phyloP scores from a whole-genome alignment of 2,113 vertebrate species.

The Petaurus breviceps region DNA sequence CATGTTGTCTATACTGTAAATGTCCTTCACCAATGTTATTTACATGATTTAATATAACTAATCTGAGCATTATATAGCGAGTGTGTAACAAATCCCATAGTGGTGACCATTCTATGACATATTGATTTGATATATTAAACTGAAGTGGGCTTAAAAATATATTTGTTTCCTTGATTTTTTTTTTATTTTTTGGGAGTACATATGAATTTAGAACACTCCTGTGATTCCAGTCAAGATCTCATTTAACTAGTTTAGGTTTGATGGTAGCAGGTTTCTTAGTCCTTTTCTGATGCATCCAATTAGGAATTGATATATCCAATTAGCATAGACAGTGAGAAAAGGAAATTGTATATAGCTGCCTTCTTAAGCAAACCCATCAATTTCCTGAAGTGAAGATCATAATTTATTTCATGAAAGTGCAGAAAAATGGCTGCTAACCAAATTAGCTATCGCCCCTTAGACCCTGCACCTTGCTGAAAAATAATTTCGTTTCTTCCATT shows the following conservation, averaged over 20 bases:
- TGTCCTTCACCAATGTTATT: background rate
- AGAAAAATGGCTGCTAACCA: constrained; percentile 57
- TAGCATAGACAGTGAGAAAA: background rate
- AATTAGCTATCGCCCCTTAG: constrained; percentile 48
- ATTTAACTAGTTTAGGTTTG: background rate
- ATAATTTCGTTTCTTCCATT: constrained; percentile 54
- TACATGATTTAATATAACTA: constrained; percentile 46
- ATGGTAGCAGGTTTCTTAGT: background rate
- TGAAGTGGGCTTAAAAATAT: constrained; percentile 13
- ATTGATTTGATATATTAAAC: constrained; percentile 57
- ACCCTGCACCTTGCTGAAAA: constrained; percentile 48
- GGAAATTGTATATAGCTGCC: background rate
- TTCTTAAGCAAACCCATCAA: constrained; percentile 25
- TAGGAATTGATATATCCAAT: background rate
- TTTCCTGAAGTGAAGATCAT: constrained; percentile 47
- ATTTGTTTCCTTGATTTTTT: constrained; percentile 28
- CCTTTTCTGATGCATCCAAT: background rate
- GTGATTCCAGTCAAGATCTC: background rate
- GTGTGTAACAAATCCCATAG: background rate
- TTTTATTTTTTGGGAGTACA: background rate
- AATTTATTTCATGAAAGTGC: constrained; percentile 63
- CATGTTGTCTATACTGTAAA: background rate
- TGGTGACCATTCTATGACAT: background rate
- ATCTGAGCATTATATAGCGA: background rate
- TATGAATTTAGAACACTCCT: background rate